Evolutionary conservation across 2,888 invertebrate genomes (phyloP), one percentile per base, ranked within the genome.

Genomic region (Phragmatobia fuliginosa): DNA sequence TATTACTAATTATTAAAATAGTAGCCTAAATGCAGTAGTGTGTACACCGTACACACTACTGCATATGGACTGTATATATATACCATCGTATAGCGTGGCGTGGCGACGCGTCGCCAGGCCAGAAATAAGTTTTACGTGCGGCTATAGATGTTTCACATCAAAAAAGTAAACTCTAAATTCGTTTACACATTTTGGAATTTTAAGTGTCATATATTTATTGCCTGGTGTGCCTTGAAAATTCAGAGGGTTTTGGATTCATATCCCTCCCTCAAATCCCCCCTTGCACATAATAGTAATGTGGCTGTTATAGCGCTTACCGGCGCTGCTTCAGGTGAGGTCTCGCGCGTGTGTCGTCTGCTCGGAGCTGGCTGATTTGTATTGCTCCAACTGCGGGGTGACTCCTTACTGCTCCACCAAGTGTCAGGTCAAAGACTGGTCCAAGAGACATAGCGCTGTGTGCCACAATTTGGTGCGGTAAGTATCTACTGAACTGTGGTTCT

Each of bases 331-430:
- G 62, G 81, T 68, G 41, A 32, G 74, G 58, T 80, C 80, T 25
- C 83, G 79, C 41, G 67, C 70, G 32, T 94, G 94, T 85, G 88
- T 94, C 58, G 72, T 66, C 21, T 94, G 94, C 85, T 90, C 88
- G 38, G 68, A 66, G 5, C 61, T 66, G 0, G 90, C 92, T 0
- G 88, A 88, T 65, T 21, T 81, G 59, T 91, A 73, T 88, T 94
- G 94, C 83, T 81, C 87, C 0, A 83, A 89, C 0, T 94, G 94
- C 79, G 88, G 86, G 31, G 80, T 93, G 66, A 89, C 92, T 59
- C 93, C 93, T 1, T 94, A 94, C 89, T 94, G 94, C 85, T 83
- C 87, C 52, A 33, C 67, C 64, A 60, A 38, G 0, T 94, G 94
- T 80, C 94, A 94, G 87, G 75, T 85, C 1, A 74, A 77, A 0